Conservation (phyloP, 2,797 vertebrate species). For the Phoxinus dragarum region DNA sequence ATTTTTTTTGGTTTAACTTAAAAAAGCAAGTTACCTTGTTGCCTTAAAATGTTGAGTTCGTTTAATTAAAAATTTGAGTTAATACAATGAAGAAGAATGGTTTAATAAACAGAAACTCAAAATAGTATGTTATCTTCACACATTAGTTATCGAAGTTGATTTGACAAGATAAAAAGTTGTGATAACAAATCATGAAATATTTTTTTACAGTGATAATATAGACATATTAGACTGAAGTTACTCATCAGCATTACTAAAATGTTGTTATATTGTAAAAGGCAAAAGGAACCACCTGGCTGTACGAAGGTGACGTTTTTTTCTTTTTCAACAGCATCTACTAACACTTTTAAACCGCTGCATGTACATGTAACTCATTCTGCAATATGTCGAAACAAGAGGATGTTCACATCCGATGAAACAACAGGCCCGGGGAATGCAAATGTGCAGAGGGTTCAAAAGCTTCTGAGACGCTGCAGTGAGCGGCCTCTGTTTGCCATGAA, state of each 20-base stretch:
- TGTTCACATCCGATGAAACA: neutral
- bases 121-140: no score
- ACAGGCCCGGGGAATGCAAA: neutral
- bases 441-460: constrained; percentile 6
- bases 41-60: no score
- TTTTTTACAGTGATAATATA: no score
- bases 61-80: no score
- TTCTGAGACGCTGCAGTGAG: neutral
- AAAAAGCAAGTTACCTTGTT: no score
- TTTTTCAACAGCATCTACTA: neutral
- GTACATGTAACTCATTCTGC: neutral
- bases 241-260: neutral
- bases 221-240: neutral
- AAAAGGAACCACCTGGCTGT: neutral
- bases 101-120: no score
- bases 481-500: constrained; percentile 11
- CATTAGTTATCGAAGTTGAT: no score
- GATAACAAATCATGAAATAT: no score
- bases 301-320: neutral
- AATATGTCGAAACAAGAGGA: constrained; percentile 10
- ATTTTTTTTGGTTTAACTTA: no score
- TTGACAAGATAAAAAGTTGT: no score
- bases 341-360: neutral
- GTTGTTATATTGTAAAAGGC: neutral
- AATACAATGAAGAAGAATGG: no score